These are phyloP conservation scores for Rotaria macrura DNA, from an alignment of 2,888 invertebrate species.

Conservation along the genomic window DNA sequence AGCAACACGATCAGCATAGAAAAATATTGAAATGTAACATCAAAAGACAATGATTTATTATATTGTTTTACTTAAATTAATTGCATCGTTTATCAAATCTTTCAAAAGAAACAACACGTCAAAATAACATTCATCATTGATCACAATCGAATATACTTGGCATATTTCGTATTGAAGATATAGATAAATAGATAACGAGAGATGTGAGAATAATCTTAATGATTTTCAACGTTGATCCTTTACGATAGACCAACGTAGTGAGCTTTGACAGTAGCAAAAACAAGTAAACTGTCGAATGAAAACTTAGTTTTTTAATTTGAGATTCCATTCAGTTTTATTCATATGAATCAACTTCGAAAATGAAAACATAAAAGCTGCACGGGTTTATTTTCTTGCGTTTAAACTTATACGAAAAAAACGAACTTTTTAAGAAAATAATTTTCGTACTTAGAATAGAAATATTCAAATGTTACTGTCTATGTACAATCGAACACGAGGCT, in stretches of 20 bases:
- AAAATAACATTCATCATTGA: neutral
- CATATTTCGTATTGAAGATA: neutral
- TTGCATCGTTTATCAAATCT: neutral
- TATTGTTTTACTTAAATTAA: neutral
- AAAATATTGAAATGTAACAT: neutral
- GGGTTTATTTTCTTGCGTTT: no score
- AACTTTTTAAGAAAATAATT: neutral
- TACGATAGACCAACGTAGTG: no score
- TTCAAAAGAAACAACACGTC: neutral
- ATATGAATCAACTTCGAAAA: no score
- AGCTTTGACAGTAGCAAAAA: no score
- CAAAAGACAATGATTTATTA: neutral
- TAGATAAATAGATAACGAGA: neutral
- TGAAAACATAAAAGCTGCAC: no score
- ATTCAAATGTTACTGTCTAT: neutral
- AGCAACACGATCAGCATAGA: neutral
- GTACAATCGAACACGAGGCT: neutral
- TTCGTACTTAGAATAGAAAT: neutral
- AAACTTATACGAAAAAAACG: neutral
- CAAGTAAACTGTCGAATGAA: no score
- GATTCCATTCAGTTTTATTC: no score
- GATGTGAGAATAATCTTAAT: neutral
- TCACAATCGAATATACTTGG: neutral
- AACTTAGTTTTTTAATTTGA: no score
- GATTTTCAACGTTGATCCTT: no score